Evolutionary conservation across 2,888 invertebrate genomes (phyloP), one percentile per base, ranked within the genome.

Genomic region (Dicyrtomina minuta): DNA sequence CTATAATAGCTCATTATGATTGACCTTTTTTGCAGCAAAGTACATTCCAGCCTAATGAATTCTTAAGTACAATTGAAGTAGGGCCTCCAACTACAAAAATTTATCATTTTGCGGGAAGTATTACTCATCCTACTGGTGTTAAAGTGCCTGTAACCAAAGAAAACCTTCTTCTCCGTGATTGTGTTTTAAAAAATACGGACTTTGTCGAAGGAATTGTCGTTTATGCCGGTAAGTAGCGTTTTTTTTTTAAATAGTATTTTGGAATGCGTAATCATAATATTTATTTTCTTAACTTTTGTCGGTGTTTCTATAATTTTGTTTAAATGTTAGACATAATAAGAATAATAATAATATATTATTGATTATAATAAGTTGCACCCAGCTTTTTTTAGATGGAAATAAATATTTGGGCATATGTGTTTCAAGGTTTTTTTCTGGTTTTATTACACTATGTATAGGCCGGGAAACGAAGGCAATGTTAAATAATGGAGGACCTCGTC

Each of bases 391-490:
- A n/a, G n/a, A n/a, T n/a, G n/a, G n/a, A n/a, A n/a, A n/a, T n/a
- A n/a, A n/a, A n/a, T n/a, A n/a, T n/a, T n/a, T n/a, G n/a, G n/a
- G n/a, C n/a, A n/a, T n/a, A n/a, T n/a, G n/a, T n/a, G n/a, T n/a
- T n/a, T n/a, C n/a, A n/a, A n/a, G n/a, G n/a, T n/a, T n/a, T n/a
- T n/a, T n/a, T n/a, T n/a, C n/a, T n/a, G n/a, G n/a, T n/a, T n/a
- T n/a, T n/a, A n/a, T n/a, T n/a, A n/a, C n/a, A n/a, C n/a, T n/a
- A 3, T 33, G 33, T 8, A 43, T 44, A 86, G 93, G 97, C 70
- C 94, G 94, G 82, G 97, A 98, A 85, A 96, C 96, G 17, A 98
- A 98, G 84, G 93, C 96, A 20, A 93, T 97, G 93, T 86, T 97
- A 73, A 98, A 97, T 83, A 97, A 96, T 83, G 93, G 94, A 76